phyloP scores from a whole-genome alignment of 2,113 vertebrate species.

The Desmodus rotundus region DNA sequence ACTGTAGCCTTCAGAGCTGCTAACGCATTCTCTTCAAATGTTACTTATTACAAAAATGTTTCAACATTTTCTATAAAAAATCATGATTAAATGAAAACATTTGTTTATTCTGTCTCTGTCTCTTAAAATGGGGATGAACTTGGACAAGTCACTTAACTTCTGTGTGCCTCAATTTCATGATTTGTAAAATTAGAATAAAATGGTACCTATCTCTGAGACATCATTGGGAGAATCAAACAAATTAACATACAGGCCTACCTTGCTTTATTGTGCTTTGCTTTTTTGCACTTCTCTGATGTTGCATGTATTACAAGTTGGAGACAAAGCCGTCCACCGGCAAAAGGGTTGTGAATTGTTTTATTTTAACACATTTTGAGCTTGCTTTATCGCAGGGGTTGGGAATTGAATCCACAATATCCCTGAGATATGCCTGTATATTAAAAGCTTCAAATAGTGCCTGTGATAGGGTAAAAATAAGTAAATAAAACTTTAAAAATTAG shows the following conservation, averaged over 20 bases:
- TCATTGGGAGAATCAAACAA: neutral
- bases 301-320: neutral
- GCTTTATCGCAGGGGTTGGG: neutral
- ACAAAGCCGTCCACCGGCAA: neutral
- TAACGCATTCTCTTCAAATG: neutral
- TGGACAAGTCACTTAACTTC: neutral
- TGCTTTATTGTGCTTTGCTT: neutral
- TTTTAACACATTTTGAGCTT: neutral
- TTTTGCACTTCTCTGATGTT: neutral
- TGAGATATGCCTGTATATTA: neutral
- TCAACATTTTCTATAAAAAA: neutral
- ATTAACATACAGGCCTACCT: neutral
- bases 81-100: neutral
- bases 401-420: neutral
- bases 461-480: neutral
- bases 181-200: neutral
- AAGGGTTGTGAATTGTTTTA: neutral
- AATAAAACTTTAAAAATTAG: neutral
- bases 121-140: neutral
- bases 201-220: neutral
- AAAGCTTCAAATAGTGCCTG: neutral
- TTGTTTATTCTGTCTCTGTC: neutral
- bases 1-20: neutral
- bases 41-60: neutral
- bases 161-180: neutral